Evolutionary conservation across 2,113 vertebrate species (phyloP).

Genomic region (Halcyon malimbica): DNA sequence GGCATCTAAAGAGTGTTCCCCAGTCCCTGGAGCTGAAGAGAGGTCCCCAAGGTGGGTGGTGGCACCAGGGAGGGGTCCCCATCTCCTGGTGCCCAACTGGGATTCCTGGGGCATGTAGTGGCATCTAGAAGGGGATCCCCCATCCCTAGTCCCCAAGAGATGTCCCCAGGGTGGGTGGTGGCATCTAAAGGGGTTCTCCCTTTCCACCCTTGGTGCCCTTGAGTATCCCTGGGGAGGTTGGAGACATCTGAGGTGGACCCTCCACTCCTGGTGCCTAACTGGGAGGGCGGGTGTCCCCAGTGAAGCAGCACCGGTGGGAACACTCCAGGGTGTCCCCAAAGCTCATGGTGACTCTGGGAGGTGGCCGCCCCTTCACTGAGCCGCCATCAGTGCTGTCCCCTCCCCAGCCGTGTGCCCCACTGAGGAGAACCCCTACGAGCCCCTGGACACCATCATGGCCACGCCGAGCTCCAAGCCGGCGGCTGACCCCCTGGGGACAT

Average conservation of each 20-base stretch:
- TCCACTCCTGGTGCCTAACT: neutral
- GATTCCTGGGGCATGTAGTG: neutral
- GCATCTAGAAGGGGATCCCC: neutral
- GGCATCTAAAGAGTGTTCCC: neutral
- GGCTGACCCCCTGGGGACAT: neutral
- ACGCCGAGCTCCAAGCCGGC: neutral
- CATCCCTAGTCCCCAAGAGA: no score
- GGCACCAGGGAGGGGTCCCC: neutral
- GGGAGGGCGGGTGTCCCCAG: neutral
- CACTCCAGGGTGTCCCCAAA: neutral
- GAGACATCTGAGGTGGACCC: neutral
- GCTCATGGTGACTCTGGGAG: accelerated
- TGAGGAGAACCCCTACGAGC: neutral
- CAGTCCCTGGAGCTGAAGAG: no score
- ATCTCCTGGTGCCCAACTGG: no score
- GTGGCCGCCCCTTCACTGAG: neutral
- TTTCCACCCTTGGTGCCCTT: neutral
- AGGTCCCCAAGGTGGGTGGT: neutral
- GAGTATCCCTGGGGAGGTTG: neutral
- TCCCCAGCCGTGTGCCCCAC: neutral
- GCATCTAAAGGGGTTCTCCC: neutral
- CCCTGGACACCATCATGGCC: neutral
- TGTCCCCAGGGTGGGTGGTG: neutral
- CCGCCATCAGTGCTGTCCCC: neutral
- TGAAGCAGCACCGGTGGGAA: neutral